Base-by-base conservation (phyloP, 2,797 vertebrate genomes). In the Helicolenus hilgendorfi region DNA sequence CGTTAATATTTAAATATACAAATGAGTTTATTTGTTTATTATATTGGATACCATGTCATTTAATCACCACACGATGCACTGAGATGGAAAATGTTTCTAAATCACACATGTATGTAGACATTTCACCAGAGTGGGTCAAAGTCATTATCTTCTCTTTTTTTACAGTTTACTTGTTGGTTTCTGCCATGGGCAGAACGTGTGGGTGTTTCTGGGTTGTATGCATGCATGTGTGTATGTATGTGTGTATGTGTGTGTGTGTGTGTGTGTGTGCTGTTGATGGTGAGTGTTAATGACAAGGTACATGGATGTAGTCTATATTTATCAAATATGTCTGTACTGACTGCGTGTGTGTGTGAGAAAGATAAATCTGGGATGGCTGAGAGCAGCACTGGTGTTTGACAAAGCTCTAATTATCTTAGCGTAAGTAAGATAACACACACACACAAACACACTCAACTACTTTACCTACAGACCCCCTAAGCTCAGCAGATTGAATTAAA, bases 401-500 rank as follows among this genome's bases (percentile, higher is more conserved):
- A 87, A 77, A 89, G 60, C 80, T 78, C 71, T 77, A 70, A 84
- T 85, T 91, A 84, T 85, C 41, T 76, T 53, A 36, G 60, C 60
- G 64, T 81, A 72, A 80, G 64, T 63, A 55, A 33, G 29, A 70
- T 31, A 49, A 62, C 49, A 70, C 69, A 72, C 20, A 68, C 11
- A 64, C n/a, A 73, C 68, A 53, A 2, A 75, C 83, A 79, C 14
- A 63, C 74, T 72, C 58, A 73, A 49, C 77, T 79, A 59, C 53
- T 85, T 67, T 36, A 14, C 69, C 74, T 69, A 20, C 67, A 78
- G 82, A 86, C 77, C 15, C 49, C 59, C 79, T 72, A 55, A 85
- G 53, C 84, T 85, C 72, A 56, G 71, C 33, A 86, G 77, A 91
- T 84, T 90, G 79, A 90, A 87, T 88, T 79, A 85, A 86, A 89